Evolutionary conservation across 2,888 invertebrate genomes (phyloP).

Genomic region (Hetaerina titia): DNA sequence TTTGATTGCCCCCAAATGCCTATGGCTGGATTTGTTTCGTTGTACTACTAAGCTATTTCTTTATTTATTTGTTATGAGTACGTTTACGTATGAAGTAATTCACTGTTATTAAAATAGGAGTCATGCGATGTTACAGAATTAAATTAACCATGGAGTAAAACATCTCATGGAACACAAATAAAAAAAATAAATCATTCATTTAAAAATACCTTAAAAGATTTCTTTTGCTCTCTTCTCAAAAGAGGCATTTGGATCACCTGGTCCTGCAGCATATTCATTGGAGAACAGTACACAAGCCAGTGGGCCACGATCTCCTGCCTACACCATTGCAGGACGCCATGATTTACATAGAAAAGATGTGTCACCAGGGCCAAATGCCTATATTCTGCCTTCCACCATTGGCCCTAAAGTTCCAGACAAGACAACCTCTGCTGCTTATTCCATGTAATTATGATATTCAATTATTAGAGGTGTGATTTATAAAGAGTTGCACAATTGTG

Average conservation of each 20-base stretch:
- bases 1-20: too few species aligned
- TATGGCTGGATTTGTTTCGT: too few species aligned
- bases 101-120: too few species aligned
- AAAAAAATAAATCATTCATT: not conserved
- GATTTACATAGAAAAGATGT: constrained; percentile 71
- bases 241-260: constrained; percentile 78
- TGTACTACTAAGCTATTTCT: too few species aligned
- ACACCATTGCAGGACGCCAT: constrained; percentile 80
- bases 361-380: constrained; percentile 83
- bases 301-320: constrained; percentile 81
- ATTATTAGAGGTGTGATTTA: constrained; percentile 70
- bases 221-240: not conserved
- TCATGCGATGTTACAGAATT: too few species aligned
- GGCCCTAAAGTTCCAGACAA: constrained; percentile 80
- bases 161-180: not conserved
- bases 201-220: not conserved
- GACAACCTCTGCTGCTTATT: constrained; percentile 78
- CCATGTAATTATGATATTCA: constrained; percentile 76
- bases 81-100: too few species aligned
- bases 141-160: not conserved
- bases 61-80: too few species aligned
- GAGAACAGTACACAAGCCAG: constrained; percentile 80
- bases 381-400: constrained; percentile 78
- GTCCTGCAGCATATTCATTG: constrained; percentile 83
- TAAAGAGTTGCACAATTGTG: too few species aligned